phyloP scores from a whole-genome alignment of 2,113 vertebrate species.

The Macaca nemestrina region DNA sequence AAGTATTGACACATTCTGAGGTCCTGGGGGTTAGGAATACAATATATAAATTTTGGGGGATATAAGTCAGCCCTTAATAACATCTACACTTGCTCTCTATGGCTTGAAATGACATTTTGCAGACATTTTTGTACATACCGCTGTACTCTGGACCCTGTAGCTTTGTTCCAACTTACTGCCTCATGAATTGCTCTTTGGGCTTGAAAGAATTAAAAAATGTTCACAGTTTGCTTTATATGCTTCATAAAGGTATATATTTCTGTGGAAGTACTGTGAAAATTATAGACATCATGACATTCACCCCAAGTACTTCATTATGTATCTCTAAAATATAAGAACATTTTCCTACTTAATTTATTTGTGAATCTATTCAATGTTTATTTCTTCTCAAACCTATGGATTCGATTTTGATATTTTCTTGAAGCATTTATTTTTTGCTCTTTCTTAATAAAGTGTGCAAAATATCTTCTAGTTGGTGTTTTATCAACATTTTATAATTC shows the following conservation, averaged over 20 bases:
- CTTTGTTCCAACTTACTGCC: background rate
- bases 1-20: background rate
- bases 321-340: background rate
- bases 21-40: background rate
- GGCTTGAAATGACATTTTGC: background rate
- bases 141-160: accelerated
- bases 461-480: background rate
- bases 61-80: background rate
- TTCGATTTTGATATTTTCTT: slow-evolving; percentile 7
- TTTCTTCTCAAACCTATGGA: background rate
- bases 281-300: background rate
- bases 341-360: background rate
- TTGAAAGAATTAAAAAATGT: background rate
- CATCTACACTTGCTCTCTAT: background rate
- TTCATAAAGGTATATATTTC: background rate
- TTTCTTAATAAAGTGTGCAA: background rate
- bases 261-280: background rate
- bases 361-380: background rate
- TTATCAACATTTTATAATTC: background rate
- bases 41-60: background rate
- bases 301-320: background rate
- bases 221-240: background rate
- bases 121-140: accelerated
- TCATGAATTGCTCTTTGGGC: background rate
- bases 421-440: background rate